Conservation (phyloP, 2,797 vertebrate species). For the Aplochiton taeniatus region DNA sequence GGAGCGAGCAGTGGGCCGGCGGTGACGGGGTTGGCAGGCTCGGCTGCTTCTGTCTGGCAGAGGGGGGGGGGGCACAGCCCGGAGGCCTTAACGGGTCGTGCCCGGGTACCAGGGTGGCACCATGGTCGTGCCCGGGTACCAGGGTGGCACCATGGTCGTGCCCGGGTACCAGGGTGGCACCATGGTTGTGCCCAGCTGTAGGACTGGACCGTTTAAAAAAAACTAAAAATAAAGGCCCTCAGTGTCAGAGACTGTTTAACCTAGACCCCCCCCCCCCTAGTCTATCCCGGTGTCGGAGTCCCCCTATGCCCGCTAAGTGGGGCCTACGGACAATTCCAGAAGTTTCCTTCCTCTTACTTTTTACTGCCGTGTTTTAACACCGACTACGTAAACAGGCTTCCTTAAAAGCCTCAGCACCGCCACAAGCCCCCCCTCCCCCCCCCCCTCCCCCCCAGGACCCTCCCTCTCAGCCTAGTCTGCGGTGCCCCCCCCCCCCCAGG, state of each 20-base stretch:
- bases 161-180: too few species aligned
- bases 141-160: too few species aligned
- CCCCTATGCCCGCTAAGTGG: constrained; percentile 26
- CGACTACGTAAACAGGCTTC: constrained; percentile 28
- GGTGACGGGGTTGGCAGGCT: constrained; percentile 48
- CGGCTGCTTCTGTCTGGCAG: constrained; percentile 61
- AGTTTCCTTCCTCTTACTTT: constrained; percentile 36
- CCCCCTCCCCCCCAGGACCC: too few species aligned
- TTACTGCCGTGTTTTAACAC: constrained; percentile 39
- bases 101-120: too few species aligned
- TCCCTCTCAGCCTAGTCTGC: background rate
- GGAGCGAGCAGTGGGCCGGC: constrained; percentile 17
- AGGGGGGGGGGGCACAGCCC: constrained; percentile 59
- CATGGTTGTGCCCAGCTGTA: too few species aligned
- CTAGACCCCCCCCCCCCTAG: background rate
- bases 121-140: too few species aligned
- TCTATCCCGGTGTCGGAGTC: constrained; percentile 21
- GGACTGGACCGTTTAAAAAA: too few species aligned
- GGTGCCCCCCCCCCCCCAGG: background rate
- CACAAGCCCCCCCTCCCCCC: background rate
- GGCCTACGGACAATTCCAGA: constrained; percentile 34
- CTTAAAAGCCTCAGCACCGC: constrained; percentile 14
- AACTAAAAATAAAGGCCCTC: too few species aligned
- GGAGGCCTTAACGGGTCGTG: too few species aligned
- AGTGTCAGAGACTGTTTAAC: constrained; percentile 1